Percentiles rank a stretch among this genome's conserved stretches.
phyloP scores from a whole-genome alignment of 2,797 vertebrate genomes.

The Nothura maculosa region DNA sequence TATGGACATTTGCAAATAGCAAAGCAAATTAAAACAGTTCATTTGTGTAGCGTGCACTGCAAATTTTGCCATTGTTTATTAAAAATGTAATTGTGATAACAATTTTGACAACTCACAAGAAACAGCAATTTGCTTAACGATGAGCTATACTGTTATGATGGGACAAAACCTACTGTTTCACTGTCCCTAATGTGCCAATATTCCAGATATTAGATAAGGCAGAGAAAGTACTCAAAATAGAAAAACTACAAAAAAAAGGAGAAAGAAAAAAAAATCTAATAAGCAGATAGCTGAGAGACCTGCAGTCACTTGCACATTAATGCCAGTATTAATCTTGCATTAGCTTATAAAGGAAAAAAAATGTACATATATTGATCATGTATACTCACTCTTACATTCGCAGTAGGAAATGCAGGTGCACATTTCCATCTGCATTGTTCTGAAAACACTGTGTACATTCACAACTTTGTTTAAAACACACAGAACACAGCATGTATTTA shows the following conservation, averaged over 20 bases:
- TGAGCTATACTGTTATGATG: background rate
- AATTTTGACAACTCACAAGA: background rate
- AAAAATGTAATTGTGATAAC: background rate
- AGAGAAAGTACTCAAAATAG: background rate
- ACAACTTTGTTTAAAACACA: background rate
- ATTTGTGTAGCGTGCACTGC: fast-evolving
- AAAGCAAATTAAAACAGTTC: background rate
- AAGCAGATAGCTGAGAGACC: background rate
- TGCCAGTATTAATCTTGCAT: background rate
- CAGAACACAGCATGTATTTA: background rate
- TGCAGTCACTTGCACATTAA: background rate
- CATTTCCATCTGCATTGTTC: background rate
- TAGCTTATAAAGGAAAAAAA: background rate
- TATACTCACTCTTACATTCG: background rate
- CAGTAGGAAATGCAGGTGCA: background rate
- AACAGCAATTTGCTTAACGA: background rate
- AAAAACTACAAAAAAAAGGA: background rate
- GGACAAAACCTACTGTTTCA: background rate
- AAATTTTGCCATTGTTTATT: background rate
- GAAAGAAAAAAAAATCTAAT: background rate
- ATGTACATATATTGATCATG: background rate
- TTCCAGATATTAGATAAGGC: background rate
- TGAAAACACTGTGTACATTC: background rate
- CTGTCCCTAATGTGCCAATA: background rate
- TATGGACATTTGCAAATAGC: background rate